Base-by-base conservation (phyloP, 2,888 invertebrate genomes). In the Sinelater perroti region DNA sequence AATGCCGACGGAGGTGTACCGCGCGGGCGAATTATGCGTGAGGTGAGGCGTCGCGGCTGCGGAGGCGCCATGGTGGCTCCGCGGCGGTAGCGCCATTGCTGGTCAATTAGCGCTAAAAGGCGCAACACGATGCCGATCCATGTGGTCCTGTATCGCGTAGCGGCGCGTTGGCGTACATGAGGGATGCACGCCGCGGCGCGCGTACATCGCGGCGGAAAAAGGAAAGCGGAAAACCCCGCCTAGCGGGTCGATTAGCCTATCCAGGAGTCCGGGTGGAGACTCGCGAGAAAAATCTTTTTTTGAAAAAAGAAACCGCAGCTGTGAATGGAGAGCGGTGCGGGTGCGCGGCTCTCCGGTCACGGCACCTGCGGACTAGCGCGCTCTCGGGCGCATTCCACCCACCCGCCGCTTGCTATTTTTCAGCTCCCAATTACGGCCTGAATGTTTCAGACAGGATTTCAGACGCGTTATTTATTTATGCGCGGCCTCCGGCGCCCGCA, bases 241-340 rank as follows among this genome's bases (percentile, higher is more conserved):
- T 70, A 69, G 64, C 71, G 68, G 72, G 72, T 73, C 78, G 78
- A 78, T 78, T 78, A 76, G 78, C 78, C 79, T 78, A 78, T 78
- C 76, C 74, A 68, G 64, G 67, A 68, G 67, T 69, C 70, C 77
- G 78, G 78, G 79, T 78, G 78, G 79, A 78, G 78, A 79, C 78
- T 78, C 73, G 70, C 66, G 71, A 76, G 78, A 79, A 79, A 79
- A 79, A 79, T 78, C 75, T 76, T 78, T 78, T 79, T 78, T 68
- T 58, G 61, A 70, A 72, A 72, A 73, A 72, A 71, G 72, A 76
- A 78, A 78, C 76, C 77, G 72, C 77, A 77, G 75, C 74, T 74
- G 75, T 72, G 77, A 77, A 71, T 75, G 75, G 76, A 73, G 75
- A 73, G 69, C 70, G 75, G 71, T 70, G 74, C 70, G 67, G 70